Base-by-base conservation (phyloP, 1,140 invertebrate species). In the Bathynomus jamesi region DNA sequence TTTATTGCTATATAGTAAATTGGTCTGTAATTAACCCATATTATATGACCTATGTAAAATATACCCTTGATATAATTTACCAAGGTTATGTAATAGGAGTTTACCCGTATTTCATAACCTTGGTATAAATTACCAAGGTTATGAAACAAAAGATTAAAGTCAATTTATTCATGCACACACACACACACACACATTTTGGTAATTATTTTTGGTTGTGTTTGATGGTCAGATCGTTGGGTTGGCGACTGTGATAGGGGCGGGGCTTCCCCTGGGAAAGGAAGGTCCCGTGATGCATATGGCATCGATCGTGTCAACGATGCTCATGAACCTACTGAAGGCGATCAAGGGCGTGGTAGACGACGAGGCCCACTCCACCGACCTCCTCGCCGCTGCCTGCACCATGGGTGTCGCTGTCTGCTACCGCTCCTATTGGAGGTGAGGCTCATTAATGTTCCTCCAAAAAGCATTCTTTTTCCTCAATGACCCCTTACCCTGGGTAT, bases 201-300 rank as follows among this genome's bases (percentile, higher is more conserved):
- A 65, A 4, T 21, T 1, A 64, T 72, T 31, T 31, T 40, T 62
- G 40, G 3, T 17, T 24, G n/a, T n/a, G n/a, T n/a, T n/a, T n/a
- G n/a, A n/a, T n/a, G n/a, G n/a, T 4, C 69, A 76, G 75, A 74
- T 76, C 28, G 89, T 99, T 65, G 95, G 96, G 27, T 86, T 99
- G 28, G 97, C 94, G 40, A 94, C 95, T 60, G 95, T 95, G 0
- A 83, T 99, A 32, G 96, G 96, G 7, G 95, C 93, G 79, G 96
- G 96, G 65, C 86, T 99, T 82, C 97, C 97, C 0, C 85, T 99
- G 71, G 97, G 97, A 62, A 99, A 99, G 88, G 96, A 99, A 88
- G 93, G 93, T 83, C 93, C 93, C 21, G 96, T 96, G 83, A 94
- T 96, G 65, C 95, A 99, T 83, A 96, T 98, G 79, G 95, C 94